These are phyloP conservation scores for Agrochola circellaris DNA, from an alignment of 2,888 invertebrate species.

Conservation along the genomic window DNA sequence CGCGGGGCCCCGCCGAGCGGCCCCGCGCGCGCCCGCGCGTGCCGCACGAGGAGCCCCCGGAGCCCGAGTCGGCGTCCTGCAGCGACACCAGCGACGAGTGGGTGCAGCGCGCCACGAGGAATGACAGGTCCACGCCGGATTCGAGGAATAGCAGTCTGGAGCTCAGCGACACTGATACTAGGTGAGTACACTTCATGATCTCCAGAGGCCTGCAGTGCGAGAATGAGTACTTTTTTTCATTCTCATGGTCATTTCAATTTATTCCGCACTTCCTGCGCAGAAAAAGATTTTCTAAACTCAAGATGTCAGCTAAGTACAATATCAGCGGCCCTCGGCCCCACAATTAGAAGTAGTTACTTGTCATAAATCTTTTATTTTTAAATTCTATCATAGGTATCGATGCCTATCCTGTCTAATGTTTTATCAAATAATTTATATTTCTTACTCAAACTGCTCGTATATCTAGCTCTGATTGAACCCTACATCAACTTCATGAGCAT, in stretches of 20 bases:
- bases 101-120: constrained; percentile 73
- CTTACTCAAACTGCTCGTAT: too few relatives aligned
- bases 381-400: background rate
- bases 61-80: constrained; percentile 58
- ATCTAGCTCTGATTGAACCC: background rate
- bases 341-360: too few relatives aligned
- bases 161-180: constrained; percentile 68
- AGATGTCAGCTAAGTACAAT: too few relatives aligned
- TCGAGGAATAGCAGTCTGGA: constrained; percentile 65
- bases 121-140: constrained; percentile 49
- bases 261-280: too few relatives aligned
- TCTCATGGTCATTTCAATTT: background rate
- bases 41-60: constrained; percentile 46
- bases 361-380: background rate
- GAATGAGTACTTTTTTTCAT: background rate
- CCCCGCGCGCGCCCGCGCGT: constrained; percentile 54
- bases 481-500: background rate
- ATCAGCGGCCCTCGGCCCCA: too few relatives aligned
- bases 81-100: constrained; percentile 81
- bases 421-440: too few relatives aligned
- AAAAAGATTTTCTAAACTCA: too few relatives aligned
- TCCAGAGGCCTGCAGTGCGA: background rate
- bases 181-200: constrained; percentile 12
- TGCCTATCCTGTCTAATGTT: background rate
- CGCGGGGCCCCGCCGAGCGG: constrained; percentile 54